Evolutionary conservation across 2,113 vertebrate species (phyloP), one percentile per base, ranked within the genome.

Genomic region (Bettongia penicillata): DNA sequence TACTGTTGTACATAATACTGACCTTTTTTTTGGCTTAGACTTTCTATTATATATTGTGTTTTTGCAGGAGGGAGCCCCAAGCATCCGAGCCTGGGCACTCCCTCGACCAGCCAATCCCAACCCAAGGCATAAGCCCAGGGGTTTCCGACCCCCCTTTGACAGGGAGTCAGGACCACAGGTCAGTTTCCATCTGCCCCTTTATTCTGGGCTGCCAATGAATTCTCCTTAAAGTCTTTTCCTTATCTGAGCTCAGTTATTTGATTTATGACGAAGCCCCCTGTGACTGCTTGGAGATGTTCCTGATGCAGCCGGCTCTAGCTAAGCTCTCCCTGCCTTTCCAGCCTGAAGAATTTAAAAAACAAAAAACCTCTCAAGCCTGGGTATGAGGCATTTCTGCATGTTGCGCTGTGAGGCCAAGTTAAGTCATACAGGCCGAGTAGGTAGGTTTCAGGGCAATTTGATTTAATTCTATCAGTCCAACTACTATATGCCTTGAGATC

Each of bases 51-150:
- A 99, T 99, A 98, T 99, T 99, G 98, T 99, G 98, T 99, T 99
- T 99, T 98, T 98, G 98, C 98, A 99, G 99, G 98, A 98, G 98
- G 98, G 98, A 98, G 98, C 98, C 98, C 98, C 98, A 99, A 98
- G 98, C 98, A 98, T 98, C 98, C 98, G 98, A 99, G 98, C 98
- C 99, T 98, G 99, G 99, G 99, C 98, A 99, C 98, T 98, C 99
- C 97, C 98, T 98, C 98, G 97, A 98, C 98, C 98, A 98, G 98
- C 98, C 98, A 98, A 98, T 95, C 98, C 98, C 91, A 97, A 97
- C 98, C 98, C 98, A 99, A 99, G 98, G 98, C 98, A 98, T 99
- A 99, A 98, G 98, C 98, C 98, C 98, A 97, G 98, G 98, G 99
- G 98, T 98, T 98, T 98, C 98, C 97, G 98, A 98, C 96, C 98